These are phyloP conservation scores for Patiria pectinifera DNA, from an alignment of 53 echinoderm and acorn worm genomes.

Conservation along the genomic window DNA sequence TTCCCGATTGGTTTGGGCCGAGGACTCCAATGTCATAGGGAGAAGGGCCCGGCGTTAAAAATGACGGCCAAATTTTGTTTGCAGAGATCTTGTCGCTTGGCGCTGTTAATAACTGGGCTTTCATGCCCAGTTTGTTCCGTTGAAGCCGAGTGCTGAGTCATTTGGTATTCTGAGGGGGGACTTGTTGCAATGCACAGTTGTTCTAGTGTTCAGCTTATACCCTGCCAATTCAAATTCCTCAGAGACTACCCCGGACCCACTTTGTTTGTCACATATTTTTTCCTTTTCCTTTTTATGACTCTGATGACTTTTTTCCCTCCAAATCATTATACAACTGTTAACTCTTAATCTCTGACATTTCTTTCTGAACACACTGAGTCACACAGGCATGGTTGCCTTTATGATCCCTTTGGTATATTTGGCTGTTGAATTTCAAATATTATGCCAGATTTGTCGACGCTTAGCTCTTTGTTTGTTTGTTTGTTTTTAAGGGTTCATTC, in stretches of 20 bases:
- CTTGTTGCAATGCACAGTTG: conserved; percentile 47
- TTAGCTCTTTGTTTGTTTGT: conserved; percentile 2
- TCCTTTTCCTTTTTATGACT: background rate
- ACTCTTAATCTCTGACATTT: background rate
- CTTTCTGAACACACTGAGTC: background rate
- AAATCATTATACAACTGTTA: background rate
- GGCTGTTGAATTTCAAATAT: background rate
- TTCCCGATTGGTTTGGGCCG: conserved; percentile 41
- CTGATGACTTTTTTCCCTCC: background rate
- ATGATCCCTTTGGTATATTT: background rate
- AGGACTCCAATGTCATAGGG: conserved; percentile 35
- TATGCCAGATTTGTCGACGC: background rate
- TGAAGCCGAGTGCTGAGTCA: conserved; percentile 4
- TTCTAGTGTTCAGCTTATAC: background rate
- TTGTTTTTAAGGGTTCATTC: background rate
- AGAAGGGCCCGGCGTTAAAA: conserved; percentile 19
- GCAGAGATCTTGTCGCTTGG: conserved; percentile 41
- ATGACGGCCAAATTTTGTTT: conserved; percentile 50
- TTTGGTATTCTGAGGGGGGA: conserved; percentile 34
- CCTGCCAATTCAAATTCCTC: background rate
- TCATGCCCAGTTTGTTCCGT: conserved; percentile 44
- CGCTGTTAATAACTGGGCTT: conserved; percentile 51
- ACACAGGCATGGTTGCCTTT: background rate
- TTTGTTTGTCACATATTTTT: background rate
- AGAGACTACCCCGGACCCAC: background rate